phyloP scores from a whole-genome alignment of 2,888 invertebrate species.

The Athalia circularis region DNA sequence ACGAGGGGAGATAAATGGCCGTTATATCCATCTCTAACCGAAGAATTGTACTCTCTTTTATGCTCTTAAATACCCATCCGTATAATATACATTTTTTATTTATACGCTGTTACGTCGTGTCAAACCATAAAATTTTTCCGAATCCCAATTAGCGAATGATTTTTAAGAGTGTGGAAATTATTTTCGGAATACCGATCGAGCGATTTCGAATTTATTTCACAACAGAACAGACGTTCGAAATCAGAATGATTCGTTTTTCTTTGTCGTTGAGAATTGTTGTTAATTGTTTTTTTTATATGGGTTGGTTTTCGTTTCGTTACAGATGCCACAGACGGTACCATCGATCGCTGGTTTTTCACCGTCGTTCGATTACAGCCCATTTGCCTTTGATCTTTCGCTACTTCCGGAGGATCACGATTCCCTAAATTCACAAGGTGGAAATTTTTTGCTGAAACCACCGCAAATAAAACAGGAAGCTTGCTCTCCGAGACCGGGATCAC shows the following conservation, averaged over 20 bases:
- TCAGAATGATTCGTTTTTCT: too few relatives aligned
- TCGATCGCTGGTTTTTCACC: constrained; percentile 84
- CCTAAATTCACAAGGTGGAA: constrained; percentile 69
- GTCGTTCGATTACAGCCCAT: constrained; percentile 82
- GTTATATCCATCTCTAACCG: constrained; percentile 43
- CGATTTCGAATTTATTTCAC: too few relatives aligned
- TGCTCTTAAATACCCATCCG: background rate
- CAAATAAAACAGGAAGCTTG: constrained; percentile 77
- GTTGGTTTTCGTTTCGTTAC: constrained; percentile 66
- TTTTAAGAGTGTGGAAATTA: too few relatives aligned
- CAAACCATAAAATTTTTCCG: too few relatives aligned
- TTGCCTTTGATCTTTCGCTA: constrained; percentile 84
- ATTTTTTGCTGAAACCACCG: constrained; percentile 67
- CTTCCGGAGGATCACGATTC: constrained; percentile 77
- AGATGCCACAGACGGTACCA: constrained; percentile 91
- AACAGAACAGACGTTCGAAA: too few relatives aligned
- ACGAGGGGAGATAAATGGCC: constrained; percentile 73
- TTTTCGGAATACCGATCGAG: too few relatives aligned
- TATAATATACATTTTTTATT: background rate
- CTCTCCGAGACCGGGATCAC: constrained; percentile 69
- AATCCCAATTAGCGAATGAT: too few relatives aligned
- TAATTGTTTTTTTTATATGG: background rate
- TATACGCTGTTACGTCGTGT: too few relatives aligned
- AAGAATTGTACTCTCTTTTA: background rate
- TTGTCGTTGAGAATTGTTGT: background rate